A percentile compares a stretch with the other conserved stretches of the same genome.
These are phyloP conservation scores for Tetranychus urticae DNA, from an alignment of 1,140 invertebrate species.

Conservation along the genomic window DNA sequence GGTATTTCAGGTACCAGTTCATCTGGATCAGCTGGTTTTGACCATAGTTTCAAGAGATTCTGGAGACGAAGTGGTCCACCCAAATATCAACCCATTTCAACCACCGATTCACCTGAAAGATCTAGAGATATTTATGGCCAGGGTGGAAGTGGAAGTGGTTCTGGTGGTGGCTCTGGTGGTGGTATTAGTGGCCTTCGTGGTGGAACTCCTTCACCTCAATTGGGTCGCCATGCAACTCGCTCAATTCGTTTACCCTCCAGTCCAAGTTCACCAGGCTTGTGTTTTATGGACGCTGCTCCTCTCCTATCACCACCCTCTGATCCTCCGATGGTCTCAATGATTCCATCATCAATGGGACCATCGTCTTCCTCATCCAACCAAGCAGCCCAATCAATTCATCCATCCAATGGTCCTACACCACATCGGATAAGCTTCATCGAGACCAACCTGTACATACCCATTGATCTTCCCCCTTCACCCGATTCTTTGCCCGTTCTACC, in stretches of 20 bases:
- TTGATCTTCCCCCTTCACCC: slow-evolving; percentile 5
- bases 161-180: not conserved
- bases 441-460: slow-evolving; percentile 6
- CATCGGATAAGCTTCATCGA: slow-evolving; percentile 9
- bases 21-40: not conserved
- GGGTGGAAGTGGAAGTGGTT: not conserved
- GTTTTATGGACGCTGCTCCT: not conserved
- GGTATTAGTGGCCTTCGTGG: not conserved
- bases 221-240: not conserved
- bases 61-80: not conserved
- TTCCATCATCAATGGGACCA: not conserved
- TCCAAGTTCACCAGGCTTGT: not conserved
- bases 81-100: not conserved
- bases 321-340: not conserved
- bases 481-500: not conserved
- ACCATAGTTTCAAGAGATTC: not conserved
- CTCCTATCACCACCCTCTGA: slow-evolving; percentile 4
- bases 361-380: too few species aligned
- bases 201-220: not conserved
- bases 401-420: not conserved
- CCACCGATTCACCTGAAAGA: not conserved
- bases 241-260: not conserved
- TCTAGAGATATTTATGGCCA: not conserved
- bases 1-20: not conserved
- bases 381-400: not conserved